phyloP scores from a whole-genome alignment of 1,140 invertebrate genomes.

The Neotoxoptera formosana region DNA sequence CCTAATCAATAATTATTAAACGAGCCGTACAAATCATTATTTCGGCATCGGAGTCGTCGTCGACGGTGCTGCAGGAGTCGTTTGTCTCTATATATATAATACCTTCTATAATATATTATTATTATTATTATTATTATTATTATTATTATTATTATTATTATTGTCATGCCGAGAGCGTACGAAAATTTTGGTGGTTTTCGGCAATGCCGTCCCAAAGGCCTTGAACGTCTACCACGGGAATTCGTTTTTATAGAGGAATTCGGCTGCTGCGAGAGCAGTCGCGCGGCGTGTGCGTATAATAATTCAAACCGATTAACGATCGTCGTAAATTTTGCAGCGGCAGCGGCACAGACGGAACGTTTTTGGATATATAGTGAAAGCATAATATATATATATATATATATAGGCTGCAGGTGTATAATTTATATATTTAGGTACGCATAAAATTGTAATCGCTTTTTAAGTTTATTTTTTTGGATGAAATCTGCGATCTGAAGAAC shows the following conservation, averaged over 20 bases:
- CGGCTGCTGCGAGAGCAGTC: background rate
- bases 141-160: background rate
- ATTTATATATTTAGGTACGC: background rate
- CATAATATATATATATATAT: too few species aligned
- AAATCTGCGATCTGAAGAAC: background rate
- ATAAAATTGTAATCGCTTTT: background rate
- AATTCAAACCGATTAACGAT: slow-evolving; percentile 42
- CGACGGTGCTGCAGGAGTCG: background rate
- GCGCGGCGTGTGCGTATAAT: background rate
- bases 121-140: too few species aligned
- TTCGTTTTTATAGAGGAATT: slow-evolving; percentile 50
- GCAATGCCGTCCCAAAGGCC: slow-evolving; percentile 24
- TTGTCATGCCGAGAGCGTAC: background rate
- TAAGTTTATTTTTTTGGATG: background rate
- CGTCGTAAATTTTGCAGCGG: slow-evolving; percentile 3
- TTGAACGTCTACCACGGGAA: slow-evolving; percentile 44
- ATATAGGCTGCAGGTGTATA: background rate
- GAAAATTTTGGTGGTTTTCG: slow-evolving; percentile 17
- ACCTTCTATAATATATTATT: background rate
- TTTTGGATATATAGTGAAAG: slow-evolving; percentile 5
- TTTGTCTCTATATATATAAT: background rate
- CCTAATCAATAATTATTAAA: background rate
- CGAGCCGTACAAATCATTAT: background rate
- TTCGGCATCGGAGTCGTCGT: background rate
- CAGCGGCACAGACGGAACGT: background rate